Evolutionary conservation across 1,140 invertebrate species (phyloP).

Genomic region (Leguminivora glycinivorella): DNA sequence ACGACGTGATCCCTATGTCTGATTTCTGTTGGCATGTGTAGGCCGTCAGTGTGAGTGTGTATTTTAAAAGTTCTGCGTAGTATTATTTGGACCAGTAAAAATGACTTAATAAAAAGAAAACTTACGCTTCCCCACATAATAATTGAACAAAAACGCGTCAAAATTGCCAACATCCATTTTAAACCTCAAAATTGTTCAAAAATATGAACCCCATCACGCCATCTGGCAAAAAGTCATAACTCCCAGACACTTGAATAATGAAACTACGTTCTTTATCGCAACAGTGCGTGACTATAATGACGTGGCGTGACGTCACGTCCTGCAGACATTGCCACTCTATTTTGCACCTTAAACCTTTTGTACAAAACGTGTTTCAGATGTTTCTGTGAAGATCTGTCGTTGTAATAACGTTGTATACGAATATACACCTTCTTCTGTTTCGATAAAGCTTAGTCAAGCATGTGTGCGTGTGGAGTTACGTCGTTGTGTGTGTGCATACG

Average conservation of each 20-base stretch:
- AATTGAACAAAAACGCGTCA: constrained; percentile 7
- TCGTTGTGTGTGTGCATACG: not conserved
- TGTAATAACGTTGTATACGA: not conserved
- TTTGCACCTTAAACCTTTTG: not conserved
- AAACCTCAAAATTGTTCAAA: constrained; percentile 7
- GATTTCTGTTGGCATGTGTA: too few relatives aligned
- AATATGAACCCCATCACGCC: not conserved
- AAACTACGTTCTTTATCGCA: not conserved
- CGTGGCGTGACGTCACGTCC: not conserved
- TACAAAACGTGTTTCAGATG: not conserved
- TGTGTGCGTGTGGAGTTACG: not conserved
- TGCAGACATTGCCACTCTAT: not conserved
- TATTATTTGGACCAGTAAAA: too few relatives aligned
- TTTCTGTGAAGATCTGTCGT: too few relatives aligned
- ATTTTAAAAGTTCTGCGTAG: too few relatives aligned
- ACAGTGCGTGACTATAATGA: not conserved
- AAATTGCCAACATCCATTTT: not conserved
- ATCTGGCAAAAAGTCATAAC: not conserved
- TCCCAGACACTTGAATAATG: not conserved
- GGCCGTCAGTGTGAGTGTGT: too few relatives aligned
- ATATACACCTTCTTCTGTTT: not conserved
- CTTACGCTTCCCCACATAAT: not conserved
- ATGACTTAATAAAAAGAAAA: too few relatives aligned
- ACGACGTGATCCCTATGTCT: too few relatives aligned
- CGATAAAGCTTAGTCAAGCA: not conserved